Evolutionary conservation across 2,797 vertebrate species (phyloP).

Genomic region (Crenuchus spilurus): DNA sequence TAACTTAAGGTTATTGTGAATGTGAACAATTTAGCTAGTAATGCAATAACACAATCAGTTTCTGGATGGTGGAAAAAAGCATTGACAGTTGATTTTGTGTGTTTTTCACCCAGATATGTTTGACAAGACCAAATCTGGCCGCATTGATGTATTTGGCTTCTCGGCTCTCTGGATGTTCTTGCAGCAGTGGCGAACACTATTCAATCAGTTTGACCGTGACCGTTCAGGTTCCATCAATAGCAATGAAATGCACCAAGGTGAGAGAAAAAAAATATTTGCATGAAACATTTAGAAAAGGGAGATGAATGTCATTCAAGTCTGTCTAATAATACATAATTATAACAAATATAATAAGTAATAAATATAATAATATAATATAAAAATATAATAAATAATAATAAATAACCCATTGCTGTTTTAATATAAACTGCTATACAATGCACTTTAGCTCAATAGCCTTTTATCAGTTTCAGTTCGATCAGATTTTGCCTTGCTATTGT

Average conservation of each 20-base stretch:
- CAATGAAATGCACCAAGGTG: conserved; percentile 92
- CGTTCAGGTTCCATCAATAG: conserved; percentile 86
- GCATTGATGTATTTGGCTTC: conserved; percentile 89
- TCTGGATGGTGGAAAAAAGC: neutral
- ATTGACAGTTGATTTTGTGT: neutral
- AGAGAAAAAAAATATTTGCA: neutral
- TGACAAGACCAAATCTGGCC: conserved; percentile 87
- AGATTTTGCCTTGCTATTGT: too few relatives aligned
- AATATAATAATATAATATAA: too few relatives aligned
- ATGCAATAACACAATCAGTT: neutral
- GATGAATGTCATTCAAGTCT: too few relatives aligned
- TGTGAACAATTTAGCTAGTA: neutral
- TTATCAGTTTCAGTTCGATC: too few relatives aligned
- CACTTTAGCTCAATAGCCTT: too few relatives aligned
- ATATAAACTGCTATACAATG: too few relatives aligned
- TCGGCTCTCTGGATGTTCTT: conserved; percentile 89
- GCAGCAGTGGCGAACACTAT: conserved; percentile 91
- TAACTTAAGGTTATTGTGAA: neutral
- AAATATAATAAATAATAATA: too few relatives aligned
- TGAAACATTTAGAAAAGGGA: neutral
- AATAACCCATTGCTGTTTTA: too few relatives aligned
- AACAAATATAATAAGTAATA: too few relatives aligned
- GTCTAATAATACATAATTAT: too few relatives aligned
- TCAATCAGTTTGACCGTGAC: conserved; percentile 92
- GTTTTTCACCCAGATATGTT: conserved; percentile 86